Percentiles rank a stretch among this genome's conserved stretches.
phyloP scores from a whole-genome alignment of 2,888 invertebrate genomes.

The Erebia palarica region DNA sequence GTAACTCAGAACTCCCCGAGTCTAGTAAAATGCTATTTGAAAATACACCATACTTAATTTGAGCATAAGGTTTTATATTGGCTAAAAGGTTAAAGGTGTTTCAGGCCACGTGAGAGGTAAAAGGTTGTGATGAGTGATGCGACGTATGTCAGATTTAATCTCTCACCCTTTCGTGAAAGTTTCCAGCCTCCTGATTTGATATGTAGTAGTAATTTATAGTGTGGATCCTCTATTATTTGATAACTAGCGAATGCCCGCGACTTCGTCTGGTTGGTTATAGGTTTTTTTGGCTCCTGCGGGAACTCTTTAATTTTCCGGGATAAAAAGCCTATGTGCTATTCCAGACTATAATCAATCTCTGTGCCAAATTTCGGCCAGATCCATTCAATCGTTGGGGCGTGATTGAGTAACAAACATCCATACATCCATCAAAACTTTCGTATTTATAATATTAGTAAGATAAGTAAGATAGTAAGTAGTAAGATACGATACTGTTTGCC shows the following conservation, averaged over 20 bases:
- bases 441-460: no score
- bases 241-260: no score
- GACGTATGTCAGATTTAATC: constrained; percentile 59
- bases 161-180: constrained; percentile 58
- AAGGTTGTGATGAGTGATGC: constrained; percentile 74
- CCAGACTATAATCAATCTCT: no score
- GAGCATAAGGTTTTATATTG: constrained; percentile 17
- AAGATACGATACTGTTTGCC: neutral
- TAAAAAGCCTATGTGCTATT: no score
- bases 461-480: no score
- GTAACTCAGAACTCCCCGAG: neutral
- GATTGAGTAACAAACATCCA: no score
- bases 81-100: constrained; percentile 34
- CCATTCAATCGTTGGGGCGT: no score
- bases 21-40: constrained; percentile 10
- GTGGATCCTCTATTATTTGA: neutral
- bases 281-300: no score
- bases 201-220: constrained; percentile 11
- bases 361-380: no score
- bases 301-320: no score
- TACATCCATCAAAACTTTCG: no score
- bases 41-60: constrained; percentile 39
- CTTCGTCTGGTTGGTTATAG: no score
- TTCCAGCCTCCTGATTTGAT: constrained; percentile 38
- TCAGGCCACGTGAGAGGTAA: constrained; percentile 47